Evolutionary conservation across 2,888 invertebrate species (phyloP).

Genomic region (Uloborus plumipes): DNA sequence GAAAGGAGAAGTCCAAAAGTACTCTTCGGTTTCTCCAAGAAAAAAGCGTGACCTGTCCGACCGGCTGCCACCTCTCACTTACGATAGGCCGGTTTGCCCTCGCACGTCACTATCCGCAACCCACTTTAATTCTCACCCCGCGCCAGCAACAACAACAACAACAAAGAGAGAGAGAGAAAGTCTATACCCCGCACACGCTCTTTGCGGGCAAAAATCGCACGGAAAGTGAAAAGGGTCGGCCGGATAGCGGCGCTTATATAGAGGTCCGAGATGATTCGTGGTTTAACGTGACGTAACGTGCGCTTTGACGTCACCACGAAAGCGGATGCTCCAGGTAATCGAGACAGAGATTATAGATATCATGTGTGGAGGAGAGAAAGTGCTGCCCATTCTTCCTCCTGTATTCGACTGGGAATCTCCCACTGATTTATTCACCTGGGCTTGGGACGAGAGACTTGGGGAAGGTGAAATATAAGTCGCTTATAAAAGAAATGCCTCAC

Average conservation of each 20-base stretch:
- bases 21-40: conserved; percentile 49
- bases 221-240: conserved; percentile 59
- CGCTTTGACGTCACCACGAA: conserved; percentile 23
- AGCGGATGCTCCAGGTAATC: conserved; percentile 17
- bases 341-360: conserved; percentile 5
- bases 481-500: neutral
- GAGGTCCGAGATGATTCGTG: conserved; percentile 16
- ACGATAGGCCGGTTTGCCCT: conserved; percentile 59
- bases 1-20: conserved; percentile 42
- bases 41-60: conserved; percentile 54
- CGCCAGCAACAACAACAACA: too few relatives aligned
- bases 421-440: conserved; percentile 3
- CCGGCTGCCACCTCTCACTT: conserved; percentile 50
- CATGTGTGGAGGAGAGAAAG: conserved; percentile 5
- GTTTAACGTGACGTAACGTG: conserved; percentile 38
- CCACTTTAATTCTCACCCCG: conserved; percentile 37
- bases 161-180: too few relatives aligned
- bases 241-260: conserved; percentile 46
- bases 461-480: neutral
- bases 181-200: conserved; percentile 27
- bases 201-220: conserved; percentile 29
- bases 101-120: conserved; percentile 58
- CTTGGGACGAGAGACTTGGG: neutral
- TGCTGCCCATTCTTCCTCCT: conserved; percentile 5
- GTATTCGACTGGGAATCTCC: conserved; percentile 17